Conservation (phyloP, 2,888 invertebrate genomes). For the Hybos culiciformis region DNA sequence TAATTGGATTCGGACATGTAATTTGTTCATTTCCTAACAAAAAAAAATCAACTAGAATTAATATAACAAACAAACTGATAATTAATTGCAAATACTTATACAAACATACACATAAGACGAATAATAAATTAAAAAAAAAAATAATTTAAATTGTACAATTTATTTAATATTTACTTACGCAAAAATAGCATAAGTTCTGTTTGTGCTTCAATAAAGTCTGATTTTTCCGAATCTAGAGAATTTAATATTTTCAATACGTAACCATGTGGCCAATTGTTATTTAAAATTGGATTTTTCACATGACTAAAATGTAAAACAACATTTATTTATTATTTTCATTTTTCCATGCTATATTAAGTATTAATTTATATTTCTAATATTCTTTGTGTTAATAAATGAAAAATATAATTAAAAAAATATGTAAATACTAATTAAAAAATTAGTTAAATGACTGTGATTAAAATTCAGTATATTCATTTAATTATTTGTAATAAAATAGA, state of each 20-base stretch:
- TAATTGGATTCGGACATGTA: conserved; percentile 55
- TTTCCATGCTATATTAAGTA: too few species aligned
- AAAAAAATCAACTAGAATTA: conserved; percentile 4
- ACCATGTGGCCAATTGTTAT: conserved; percentile 42
- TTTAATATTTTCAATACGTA: conserved; percentile 77
- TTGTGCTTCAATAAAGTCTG: conserved; percentile 56
- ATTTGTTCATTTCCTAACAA: conserved; percentile 44
- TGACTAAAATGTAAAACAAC: conserved; percentile 23
- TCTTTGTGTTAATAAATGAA: background rate
- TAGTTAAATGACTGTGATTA: background rate
- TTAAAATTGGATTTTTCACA: conserved; percentile 46
- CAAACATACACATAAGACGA: background rate
- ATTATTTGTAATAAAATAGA: too few species aligned
- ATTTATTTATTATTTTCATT: too few species aligned
- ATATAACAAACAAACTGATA: conserved; percentile 1
- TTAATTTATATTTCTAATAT: too few species aligned
- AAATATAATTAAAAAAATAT: background rate
- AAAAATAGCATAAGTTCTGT: conserved; percentile 58
- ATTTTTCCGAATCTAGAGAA: conserved; percentile 60
- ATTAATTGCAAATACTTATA: background rate
- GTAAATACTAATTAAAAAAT: background rate
- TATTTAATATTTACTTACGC: conserved; percentile 37
- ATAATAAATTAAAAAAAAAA: conserved; percentile 1
- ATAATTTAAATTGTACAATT: background rate
- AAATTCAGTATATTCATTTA: background rate